A percentile compares a stretch with the other conserved stretches of the same genome.
Evolutionary conservation across 2,888 invertebrate species (phyloP).

Genomic region (Nysson spinosus): DNA sequence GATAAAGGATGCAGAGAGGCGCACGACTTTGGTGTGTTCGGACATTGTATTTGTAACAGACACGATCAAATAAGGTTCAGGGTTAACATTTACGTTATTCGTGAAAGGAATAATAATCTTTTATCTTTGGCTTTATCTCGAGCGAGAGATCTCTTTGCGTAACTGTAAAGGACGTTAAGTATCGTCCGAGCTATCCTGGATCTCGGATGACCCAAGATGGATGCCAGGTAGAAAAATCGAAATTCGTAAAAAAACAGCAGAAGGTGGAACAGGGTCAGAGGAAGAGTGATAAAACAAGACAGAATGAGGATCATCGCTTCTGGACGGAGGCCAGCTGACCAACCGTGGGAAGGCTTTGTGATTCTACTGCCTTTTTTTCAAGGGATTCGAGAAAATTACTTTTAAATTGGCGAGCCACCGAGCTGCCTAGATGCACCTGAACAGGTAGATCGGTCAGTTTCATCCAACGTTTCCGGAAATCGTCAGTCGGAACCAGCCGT

Average conservation of each 20-base stretch:
- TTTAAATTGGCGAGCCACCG: slow-evolving; percentile 71
- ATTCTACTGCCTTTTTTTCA: slow-evolving; percentile 44
- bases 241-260: slow-evolving; percentile 63
- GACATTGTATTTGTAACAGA: slow-evolving; percentile 3
- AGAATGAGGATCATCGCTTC: slow-evolving; percentile 58
- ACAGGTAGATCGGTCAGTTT: slow-evolving; percentile 58
- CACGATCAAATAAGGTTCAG: background rate
- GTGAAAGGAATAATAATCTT: slow-evolving; percentile 41
- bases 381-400: slow-evolving; percentile 70
- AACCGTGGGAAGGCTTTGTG: slow-evolving; percentile 74
- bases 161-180: slow-evolving; percentile 67
- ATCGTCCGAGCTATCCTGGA: slow-evolving; percentile 50
- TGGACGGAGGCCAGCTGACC: slow-evolving; percentile 76
- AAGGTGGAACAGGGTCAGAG: slow-evolving; percentile 21
- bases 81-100: slow-evolving; percentile 17
- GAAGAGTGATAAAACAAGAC: slow-evolving; percentile 45
- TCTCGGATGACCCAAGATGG: slow-evolving; percentile 64
- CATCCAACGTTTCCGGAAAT: slow-evolving; percentile 39
- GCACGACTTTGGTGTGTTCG: too few relatives aligned
- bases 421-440: slow-evolving; percentile 45
- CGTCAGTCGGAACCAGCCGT: background rate
- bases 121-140: slow-evolving; percentile 35
- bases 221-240: slow-evolving; percentile 72
- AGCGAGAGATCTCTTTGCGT: slow-evolving; percentile 54
- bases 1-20: too few relatives aligned